Base-by-base conservation (phyloP, 2,113 vertebrate genomes). In the Eubucco bourcierii region DNA sequence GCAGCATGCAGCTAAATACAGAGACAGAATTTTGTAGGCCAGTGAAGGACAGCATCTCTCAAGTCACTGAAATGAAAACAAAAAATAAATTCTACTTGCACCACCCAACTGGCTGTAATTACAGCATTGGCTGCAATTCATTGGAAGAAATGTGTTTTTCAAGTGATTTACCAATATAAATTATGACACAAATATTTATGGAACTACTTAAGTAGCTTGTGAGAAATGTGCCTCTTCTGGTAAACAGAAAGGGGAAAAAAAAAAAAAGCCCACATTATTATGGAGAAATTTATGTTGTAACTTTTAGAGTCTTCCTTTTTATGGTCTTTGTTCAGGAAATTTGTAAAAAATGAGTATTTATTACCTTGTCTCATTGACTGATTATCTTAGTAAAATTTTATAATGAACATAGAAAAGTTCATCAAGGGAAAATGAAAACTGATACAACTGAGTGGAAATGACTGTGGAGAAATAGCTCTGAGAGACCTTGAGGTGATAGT, bases 141-240 rank as follows among this genome's bases (percentile, higher is more conserved):
- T 87, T 92, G 74, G 65, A 92, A 95, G 80, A 72, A 95, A 91
- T 84, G 72, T 88, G 77, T 88, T 96, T 94, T 81, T 94, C 73
- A 87, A 89, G 81, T 93, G 81, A 95, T 96, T 95, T 95, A 95
- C 88, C 78, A 93, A 89, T 94, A 87, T 75, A 96, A 96, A 96
- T 96, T 88, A 92, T 84, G 90, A 87, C 78, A 91, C 72, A 94
- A 96, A 83, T 83, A 86, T 60, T 73, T 67, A 60, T 90, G 28
- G 60, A 85, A 34, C 12, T 65, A 28, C 31, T 85, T 90, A 83
- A 77, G 52, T 34, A 63, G 87, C 88, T 96, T 97, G 93, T 84
- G 64, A 96, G 90, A 97, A 93, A 92, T 50, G 39, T 81, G 64
- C 56, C 41, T 78, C 28, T 55, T 95, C 90, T 94, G 90, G 61